phyloP scores from a whole-genome alignment of 2,888 invertebrate species.

The Spisula solida region DNA sequence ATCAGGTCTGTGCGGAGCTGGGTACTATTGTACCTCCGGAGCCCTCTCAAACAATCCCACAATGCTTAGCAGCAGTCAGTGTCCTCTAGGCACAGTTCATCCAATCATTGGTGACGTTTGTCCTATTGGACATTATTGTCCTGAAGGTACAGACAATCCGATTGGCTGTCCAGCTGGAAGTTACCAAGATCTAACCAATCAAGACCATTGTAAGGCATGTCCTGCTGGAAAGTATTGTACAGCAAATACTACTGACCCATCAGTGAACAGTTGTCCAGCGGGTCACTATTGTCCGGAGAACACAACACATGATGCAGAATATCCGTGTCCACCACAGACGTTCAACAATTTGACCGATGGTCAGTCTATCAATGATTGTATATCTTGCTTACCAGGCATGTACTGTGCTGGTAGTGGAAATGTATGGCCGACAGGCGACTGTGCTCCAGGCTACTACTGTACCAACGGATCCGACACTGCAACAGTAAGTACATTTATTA shows the following conservation, averaged over 20 bases:
- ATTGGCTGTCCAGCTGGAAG: conserved; percentile 84
- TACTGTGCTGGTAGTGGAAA: conserved; percentile 83
- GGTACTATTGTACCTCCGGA: conserved; percentile 83
- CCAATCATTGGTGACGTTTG: conserved; percentile 85
- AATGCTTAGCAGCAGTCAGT: conserved; percentile 83
- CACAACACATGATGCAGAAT: conserved; percentile 78
- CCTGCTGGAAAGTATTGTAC: conserved; percentile 85
- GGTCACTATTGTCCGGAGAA: conserved; percentile 82
- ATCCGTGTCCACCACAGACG: conserved; percentile 82
- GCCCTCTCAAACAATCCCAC: conserved; percentile 83
- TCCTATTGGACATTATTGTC: conserved; percentile 84
- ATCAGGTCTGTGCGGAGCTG: conserved; percentile 80
- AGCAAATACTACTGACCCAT: conserved; percentile 84
- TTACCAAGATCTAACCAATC: conserved; percentile 84
- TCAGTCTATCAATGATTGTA: conserved; percentile 74
- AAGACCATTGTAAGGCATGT: conserved; percentile 82
- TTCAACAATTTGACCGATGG: conserved; percentile 80
- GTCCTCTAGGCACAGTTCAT: conserved; percentile 83
- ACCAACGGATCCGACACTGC: conserved; percentile 79
- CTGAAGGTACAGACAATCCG: conserved; percentile 81
- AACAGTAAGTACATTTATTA: conserved; percentile 74
- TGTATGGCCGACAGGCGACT: conserved; percentile 79
- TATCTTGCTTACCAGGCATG: conserved; percentile 80
- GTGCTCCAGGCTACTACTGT: conserved; percentile 84
- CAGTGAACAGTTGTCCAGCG: conserved; percentile 81